These are phyloP conservation scores for Neodiprion lecontei DNA, from an alignment of 1,140 invertebrate species.

Conservation along the genomic window DNA sequence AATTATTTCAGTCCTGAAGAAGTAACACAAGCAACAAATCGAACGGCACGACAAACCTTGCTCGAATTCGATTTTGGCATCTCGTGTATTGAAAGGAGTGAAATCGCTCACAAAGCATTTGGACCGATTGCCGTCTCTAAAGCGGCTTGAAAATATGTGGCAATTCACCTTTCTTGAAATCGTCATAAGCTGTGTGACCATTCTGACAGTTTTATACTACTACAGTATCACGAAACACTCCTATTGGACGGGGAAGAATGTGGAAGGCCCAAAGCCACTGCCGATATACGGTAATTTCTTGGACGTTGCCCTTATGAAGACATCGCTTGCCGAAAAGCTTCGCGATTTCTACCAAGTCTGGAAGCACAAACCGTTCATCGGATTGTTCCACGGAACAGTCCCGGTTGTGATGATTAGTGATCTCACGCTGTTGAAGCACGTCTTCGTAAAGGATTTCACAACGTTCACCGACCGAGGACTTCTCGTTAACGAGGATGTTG, in stretches of 20 bases:
- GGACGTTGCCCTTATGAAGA: conserved; percentile 27
- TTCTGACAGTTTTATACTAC: background rate
- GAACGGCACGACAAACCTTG: no score
- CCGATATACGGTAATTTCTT: conserved; percentile 48
- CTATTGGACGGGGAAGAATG: conserved; percentile 54
- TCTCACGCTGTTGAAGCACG: conserved; percentile 66
- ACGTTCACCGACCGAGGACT: conserved; percentile 61
- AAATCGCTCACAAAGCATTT: no score
- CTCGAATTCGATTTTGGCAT: no score
- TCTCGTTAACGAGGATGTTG: conserved; percentile 54
- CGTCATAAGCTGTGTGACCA: background rate
- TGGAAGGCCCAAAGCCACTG: conserved; percentile 51
- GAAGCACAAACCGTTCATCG: conserved; percentile 37
- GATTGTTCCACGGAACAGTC: conserved; percentile 46
- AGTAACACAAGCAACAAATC: no score
- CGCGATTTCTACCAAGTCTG: conserved; percentile 29
- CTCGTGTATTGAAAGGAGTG: no score
- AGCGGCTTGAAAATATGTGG: background rate
- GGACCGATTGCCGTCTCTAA: background rate
- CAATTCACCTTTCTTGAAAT: background rate
- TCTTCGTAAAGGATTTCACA: conserved; percentile 67
- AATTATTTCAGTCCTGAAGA: no score
- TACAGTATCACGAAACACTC: background rate
- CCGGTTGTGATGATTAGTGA: conserved; percentile 64
- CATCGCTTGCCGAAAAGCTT: conserved; percentile 26